Evolutionary conservation across 2,113 vertebrate species (phyloP).

Genomic region (Ciconia boyciana): DNA sequence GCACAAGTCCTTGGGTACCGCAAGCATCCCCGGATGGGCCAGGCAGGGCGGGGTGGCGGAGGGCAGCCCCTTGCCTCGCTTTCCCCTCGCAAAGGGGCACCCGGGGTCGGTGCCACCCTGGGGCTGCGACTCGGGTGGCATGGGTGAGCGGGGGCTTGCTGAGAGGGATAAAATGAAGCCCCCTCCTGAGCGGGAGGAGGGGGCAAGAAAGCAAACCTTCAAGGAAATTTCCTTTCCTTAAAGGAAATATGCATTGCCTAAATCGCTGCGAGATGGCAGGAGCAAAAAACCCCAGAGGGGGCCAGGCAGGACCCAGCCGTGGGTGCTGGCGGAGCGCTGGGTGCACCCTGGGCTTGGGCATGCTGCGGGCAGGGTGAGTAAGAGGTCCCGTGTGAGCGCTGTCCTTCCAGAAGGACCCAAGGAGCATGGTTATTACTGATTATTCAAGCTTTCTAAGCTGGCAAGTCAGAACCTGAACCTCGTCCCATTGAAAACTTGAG

Average conservation of each 20-base stretch:
- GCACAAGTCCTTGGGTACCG: rapidly evolving
- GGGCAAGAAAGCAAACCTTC: not conserved
- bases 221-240: not conserved
- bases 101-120: rapidly evolving
- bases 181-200: not conserved
- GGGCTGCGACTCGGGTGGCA: not conserved
- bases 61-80: not conserved
- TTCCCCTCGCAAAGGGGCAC: not conserved
- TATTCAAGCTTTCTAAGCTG: not conserved
- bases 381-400: not conserved
- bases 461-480: not conserved
- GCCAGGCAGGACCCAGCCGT: not conserved
- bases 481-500: not conserved
- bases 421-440: not conserved
- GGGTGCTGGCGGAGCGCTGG: not conserved
- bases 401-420: not conserved
- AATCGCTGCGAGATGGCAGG: not conserved
- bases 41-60: not conserved
- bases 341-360: not conserved
- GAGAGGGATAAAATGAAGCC: not conserved
- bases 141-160: rapidly evolving
- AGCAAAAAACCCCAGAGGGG: not conserved
- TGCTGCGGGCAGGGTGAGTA: not conserved
- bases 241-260: not conserved
- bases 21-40: not conserved